These are phyloP conservation scores for Neodontobutis hainanensis DNA, from an alignment of 2,113 vertebrate species.

Conservation along the genomic window DNA sequence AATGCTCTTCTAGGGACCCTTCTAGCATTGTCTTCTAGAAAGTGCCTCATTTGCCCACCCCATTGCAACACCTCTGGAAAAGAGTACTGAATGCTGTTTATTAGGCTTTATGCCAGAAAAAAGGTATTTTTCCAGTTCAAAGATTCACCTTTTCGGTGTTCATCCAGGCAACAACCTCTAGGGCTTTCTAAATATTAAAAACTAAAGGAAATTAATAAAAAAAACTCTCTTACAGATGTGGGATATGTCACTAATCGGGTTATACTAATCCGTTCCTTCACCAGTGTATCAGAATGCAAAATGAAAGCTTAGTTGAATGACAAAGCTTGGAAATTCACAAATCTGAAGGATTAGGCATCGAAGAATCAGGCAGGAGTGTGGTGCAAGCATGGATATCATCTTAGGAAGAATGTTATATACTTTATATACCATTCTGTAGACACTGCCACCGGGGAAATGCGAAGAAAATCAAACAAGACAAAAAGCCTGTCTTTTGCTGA, in stretches of 20 bases:
- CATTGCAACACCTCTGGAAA: too few relatives aligned
- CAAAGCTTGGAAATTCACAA: constrained; percentile 67
- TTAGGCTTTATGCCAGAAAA: constrained; percentile 10
- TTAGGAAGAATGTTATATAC: constrained; percentile 22
- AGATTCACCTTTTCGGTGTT: constrained; percentile 30
- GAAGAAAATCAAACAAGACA: constrained; percentile 10
- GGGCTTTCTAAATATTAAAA: constrained; percentile 54
- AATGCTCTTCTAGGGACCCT: too few relatives aligned
- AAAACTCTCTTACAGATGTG: constrained; percentile 50
- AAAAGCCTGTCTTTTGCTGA: constrained; percentile 23
- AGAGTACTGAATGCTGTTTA: not conserved
- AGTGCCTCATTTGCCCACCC: too few relatives aligned
- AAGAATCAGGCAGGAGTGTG: constrained; percentile 42
- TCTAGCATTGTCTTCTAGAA: too few relatives aligned
- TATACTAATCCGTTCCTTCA: constrained; percentile 70
- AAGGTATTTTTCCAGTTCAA: constrained; percentile 7
- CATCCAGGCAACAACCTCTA: constrained; percentile 29
- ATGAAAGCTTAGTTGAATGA: constrained; percentile 65
- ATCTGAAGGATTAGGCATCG: constrained; percentile 66
- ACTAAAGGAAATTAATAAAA: constrained; percentile 43
- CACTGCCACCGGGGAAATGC: constrained; percentile 9
- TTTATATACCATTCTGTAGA: constrained; percentile 2
- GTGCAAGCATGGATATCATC: constrained; percentile 32
- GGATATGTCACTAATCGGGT: constrained; percentile 59
- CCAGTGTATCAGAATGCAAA: constrained; percentile 68